Percentiles rank a stretch among this genome's conserved stretches.
phyloP scores from a whole-genome alignment of 2,797 vertebrate species.

The Sarcoramphus papa region DNA sequence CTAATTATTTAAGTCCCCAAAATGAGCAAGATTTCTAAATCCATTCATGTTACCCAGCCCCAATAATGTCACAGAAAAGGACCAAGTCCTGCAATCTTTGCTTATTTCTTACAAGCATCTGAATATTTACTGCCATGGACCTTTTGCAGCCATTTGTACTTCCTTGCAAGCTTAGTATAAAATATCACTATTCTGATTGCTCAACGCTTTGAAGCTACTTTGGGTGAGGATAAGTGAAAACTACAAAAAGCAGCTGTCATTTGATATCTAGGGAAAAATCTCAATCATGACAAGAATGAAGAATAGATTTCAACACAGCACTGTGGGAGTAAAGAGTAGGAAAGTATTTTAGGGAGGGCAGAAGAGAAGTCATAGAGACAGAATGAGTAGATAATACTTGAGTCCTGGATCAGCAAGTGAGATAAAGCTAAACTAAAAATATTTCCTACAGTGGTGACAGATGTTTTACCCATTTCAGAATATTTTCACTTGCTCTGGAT shows the following conservation, averaged over 20 bases:
- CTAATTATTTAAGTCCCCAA: neutral
- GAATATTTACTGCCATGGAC: neutral
- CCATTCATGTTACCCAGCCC: neutral
- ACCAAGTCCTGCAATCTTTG: neutral
- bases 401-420: neutral
- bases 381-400: neutral
- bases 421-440: neutral
- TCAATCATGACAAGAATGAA: neutral
- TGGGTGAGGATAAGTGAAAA: neutral
- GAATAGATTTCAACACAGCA: neutral
- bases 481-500: neutral
- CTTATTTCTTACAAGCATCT: neutral
- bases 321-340: neutral
- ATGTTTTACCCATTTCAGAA: neutral
- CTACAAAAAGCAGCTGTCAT: neutral
- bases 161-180: neutral
- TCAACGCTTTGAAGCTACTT: neutral
- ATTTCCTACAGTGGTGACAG: neutral
- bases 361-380: neutral
- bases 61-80: neutral
- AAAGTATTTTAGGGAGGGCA: neutral
- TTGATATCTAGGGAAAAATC: neutral
- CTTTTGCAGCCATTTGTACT: neutral
- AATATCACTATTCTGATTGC: neutral
- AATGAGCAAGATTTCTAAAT: neutral